Conservation (phyloP, 2,113 vertebrate genomes). For the Paraplagusia blochii region DNA sequence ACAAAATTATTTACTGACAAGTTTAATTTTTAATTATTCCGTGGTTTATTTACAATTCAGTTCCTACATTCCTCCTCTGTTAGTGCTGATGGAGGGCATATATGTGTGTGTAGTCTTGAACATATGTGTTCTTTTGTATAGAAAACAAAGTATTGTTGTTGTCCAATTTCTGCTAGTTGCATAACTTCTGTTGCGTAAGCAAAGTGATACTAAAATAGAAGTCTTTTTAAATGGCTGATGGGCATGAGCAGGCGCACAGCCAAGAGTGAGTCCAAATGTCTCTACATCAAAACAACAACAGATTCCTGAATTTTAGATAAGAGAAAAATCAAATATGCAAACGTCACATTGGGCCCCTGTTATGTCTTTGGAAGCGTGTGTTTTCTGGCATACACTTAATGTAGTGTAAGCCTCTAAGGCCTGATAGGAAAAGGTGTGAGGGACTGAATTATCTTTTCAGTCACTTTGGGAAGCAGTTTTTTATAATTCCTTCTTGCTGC, state of each 20-base stretch:
- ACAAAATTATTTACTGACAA: too few relatives aligned
- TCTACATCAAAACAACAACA: conserved; percentile 2
- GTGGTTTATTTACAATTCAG: too few relatives aligned
- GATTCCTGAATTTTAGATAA: conserved; percentile 18
- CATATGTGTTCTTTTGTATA: conserved; percentile 1
- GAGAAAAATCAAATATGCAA: conserved; percentile 11
- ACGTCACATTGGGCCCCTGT: conserved; percentile 6
- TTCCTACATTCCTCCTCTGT: not conserved
- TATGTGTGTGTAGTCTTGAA: not conserved
- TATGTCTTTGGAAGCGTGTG: not conserved
- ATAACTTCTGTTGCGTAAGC: conserved; percentile 52
- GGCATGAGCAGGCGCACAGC: conserved; percentile 24
- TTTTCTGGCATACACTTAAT: not conserved
- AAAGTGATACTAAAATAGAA: conserved; percentile 45
- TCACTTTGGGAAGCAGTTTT: conserved; percentile 13
- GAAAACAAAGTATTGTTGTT: conserved; percentile 16
- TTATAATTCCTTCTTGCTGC: conserved; percentile 17
- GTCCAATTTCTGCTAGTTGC: conserved; percentile 30
- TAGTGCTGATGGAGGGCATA: conserved; percentile 2
- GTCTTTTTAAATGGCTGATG: conserved; percentile 31
- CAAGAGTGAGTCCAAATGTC: not conserved
- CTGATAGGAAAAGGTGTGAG: conserved; percentile 18
- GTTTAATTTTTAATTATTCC: too few relatives aligned
- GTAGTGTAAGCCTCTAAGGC: not conserved
- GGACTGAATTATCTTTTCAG: conserved; percentile 17